A percentile compares a stretch with the other conserved stretches of the same genome.
Conservation (phyloP, 1,140 invertebrate genomes). For the Cyclina sinensis region DNA sequence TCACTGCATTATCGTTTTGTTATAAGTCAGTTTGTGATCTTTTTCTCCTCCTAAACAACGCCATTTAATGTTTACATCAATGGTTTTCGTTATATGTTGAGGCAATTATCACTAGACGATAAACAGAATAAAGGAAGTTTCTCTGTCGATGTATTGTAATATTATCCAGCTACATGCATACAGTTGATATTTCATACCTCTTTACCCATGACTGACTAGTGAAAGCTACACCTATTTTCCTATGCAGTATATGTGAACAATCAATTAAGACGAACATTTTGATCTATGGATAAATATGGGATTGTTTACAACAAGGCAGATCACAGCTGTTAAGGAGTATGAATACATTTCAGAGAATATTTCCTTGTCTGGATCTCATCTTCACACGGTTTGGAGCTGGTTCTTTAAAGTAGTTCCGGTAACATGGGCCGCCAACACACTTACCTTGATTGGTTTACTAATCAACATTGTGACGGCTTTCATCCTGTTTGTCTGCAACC, state of each 20-base stretch:
- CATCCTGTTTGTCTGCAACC: conserved; percentile 94
- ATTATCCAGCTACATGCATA: too few species aligned
- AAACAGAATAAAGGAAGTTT: too few species aligned
- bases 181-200: too few species aligned
- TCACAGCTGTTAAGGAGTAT: conserved; percentile 91
- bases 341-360: conserved; percentile 96
- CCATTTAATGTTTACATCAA: too few species aligned
- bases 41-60: too few species aligned
- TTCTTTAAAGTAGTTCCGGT: conserved; percentile 95
- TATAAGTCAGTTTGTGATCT: too few species aligned
- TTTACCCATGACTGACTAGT: too few species aligned
- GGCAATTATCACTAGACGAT: too few species aligned
- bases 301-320: neutral
- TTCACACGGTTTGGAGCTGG: conserved; percentile 99
- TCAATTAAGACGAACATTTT: neutral
- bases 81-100: too few species aligned
- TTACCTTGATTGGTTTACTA: conserved; percentile 97
- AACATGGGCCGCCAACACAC: conserved; percentile 99
- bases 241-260: neutral
- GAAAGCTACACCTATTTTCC: too few species aligned
- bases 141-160: too few species aligned
- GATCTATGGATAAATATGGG: neutral
- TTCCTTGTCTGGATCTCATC: conserved; percentile 94
- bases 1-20: too few species aligned
- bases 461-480: conserved; percentile 97